Evolutionary conservation across 1,140 invertebrate species (phyloP).

Genomic region (Nasonia vitripennis): DNA sequence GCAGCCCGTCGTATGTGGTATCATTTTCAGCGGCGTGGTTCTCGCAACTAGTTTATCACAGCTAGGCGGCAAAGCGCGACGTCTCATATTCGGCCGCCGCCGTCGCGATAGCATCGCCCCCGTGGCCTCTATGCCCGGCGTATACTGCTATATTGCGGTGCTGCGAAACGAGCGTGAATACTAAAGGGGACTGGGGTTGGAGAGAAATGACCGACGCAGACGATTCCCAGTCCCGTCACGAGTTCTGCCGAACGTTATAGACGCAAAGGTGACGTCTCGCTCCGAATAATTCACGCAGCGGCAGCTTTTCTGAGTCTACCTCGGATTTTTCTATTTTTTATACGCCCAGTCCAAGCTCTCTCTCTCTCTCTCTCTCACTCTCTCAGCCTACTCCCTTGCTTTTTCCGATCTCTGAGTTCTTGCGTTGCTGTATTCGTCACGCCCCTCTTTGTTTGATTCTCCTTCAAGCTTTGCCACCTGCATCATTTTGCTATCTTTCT

Average conservation of each 20-base stretch:
- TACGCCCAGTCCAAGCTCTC: neutral
- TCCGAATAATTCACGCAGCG: conserved; percentile 46
- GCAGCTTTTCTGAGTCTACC: neutral
- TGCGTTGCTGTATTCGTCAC: conserved; percentile 18
- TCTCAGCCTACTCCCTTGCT: neutral
- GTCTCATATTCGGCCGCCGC: conserved; percentile 18
- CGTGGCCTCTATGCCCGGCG: neutral
- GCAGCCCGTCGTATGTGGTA: neutral
- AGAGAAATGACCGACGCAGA: neutral
- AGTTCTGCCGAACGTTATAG: neutral
- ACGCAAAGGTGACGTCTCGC: conserved; percentile 38
- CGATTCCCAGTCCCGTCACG: conserved; percentile 42
- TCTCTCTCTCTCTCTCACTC: too few relatives aligned
- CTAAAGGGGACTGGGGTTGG: neutral
- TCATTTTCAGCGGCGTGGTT: neutral
- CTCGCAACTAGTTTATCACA: neutral
- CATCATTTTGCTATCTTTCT: conserved; percentile 5
- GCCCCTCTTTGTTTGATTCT: neutral
- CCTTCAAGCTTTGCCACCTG: neutral
- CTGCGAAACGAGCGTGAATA: neutral
- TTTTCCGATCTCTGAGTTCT: neutral
- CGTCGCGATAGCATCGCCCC: neutral
- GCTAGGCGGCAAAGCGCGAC: neutral
- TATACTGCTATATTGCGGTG: conserved; percentile 2
- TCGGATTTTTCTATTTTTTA: conserved; percentile 25